Base-by-base conservation (phyloP, 53 echinoderm and acorn worm species). In the Henricia sp. region DNA sequence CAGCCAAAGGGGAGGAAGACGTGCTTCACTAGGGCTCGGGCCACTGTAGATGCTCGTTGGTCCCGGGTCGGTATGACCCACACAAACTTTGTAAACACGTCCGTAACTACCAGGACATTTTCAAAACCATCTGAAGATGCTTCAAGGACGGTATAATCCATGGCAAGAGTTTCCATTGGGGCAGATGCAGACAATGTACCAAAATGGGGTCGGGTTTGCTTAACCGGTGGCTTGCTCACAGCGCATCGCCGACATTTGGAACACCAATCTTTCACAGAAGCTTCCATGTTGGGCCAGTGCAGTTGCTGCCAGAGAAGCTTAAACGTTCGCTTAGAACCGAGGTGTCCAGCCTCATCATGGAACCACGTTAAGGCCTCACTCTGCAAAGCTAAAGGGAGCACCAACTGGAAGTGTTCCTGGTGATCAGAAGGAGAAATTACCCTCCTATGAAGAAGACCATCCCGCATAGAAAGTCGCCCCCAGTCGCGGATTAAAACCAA, bases 291-390 rank as follows among this genome's bases (percentile, higher is more conserved):
- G 12, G 36, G 44, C 66, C 58, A 58, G 66, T 43, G 51, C 21
- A 68, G 28, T 34, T 37, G 19, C 0, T 41, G 36, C 50, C 62
- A 40, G 0, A 83, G 16, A 37, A 69, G 16, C 68, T 30, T 35
- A 23, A 64, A 68, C 13, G 83, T 83, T 23, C 83, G 67, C 69
- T 68, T 83, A 11, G 53, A 17, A 34, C 54, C 83, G 44, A 83
- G 32, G 25, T 83, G 83, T 50, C 83, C 68, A 9, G 68, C 83
- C 40, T 67, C 51, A 68, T 83, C 83, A n/a, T 83, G 69, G 53
- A 28, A 83, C 26, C 27, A 24, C 16, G 50, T 67, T 4, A 83
- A 44, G 3, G 36, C 83, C 25, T 83, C 69, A 10, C 37, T 58
- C 19, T 21, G 48, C 2, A 68, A 36, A 3, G 5, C 9, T 16